phyloP scores from a whole-genome alignment of 2,797 vertebrate species.

The Halcyon smyrnensis region DNA sequence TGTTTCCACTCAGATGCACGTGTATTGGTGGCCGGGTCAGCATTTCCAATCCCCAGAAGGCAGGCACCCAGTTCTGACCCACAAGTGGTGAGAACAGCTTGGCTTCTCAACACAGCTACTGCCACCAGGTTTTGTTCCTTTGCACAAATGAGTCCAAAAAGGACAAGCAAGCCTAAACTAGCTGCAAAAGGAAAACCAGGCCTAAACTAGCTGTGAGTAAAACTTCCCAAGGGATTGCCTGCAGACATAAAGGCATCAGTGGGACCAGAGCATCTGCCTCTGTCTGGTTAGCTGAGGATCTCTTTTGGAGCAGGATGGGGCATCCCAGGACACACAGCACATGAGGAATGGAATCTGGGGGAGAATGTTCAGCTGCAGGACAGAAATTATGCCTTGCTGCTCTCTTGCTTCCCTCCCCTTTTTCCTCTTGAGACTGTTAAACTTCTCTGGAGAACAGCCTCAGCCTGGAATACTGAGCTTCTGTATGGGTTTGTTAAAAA shows the following conservation, averaged over 20 bases:
- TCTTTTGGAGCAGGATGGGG: not conserved
- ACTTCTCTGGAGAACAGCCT: not conserved
- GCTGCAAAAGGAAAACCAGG: not conserved
- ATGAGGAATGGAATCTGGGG: not conserved
- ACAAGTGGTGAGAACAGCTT: not conserved
- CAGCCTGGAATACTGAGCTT: not conserved
- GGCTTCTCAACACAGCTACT: not conserved
- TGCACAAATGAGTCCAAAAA: not conserved
- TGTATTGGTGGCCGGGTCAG: not conserved
- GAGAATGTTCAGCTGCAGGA: not conserved
- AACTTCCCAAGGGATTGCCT: not conserved
- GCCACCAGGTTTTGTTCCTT: not conserved
- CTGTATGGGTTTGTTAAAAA: not conserved
- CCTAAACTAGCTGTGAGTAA: not conserved
- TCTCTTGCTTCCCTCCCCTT: no score
- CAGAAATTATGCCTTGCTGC: not conserved
- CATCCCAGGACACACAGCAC: not conserved
- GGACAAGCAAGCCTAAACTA: not conserved
- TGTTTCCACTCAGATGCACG: not conserved
- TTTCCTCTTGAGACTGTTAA: not conserved
- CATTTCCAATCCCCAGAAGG: not conserved
- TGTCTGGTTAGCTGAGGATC: not conserved
- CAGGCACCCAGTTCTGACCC: not conserved
- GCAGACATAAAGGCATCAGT: not conserved
- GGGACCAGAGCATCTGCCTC: slow-evolving; percentile 11